These are phyloP conservation scores for Podocnemis expansa DNA, from an alignment of 2,113 vertebrate species.

Conservation along the genomic window DNA sequence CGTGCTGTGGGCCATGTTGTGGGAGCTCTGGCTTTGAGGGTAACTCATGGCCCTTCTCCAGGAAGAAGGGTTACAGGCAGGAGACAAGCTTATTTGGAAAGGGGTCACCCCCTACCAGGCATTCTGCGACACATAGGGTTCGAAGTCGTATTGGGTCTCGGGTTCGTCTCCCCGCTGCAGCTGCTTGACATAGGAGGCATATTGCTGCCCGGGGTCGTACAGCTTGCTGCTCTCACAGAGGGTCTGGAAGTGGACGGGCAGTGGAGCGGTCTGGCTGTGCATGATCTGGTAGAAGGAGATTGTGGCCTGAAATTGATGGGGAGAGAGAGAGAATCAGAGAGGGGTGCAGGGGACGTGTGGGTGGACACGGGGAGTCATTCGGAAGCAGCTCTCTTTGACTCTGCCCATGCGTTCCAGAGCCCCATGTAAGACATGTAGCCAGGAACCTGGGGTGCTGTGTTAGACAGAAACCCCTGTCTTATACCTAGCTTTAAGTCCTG, in stretches of 20 bases:
- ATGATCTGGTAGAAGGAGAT: constrained; percentile 96
- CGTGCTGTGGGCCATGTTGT: background rate
- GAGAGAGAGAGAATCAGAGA: fast-evolving
- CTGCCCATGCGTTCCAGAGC: background rate
- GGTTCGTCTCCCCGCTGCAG: constrained; percentile 88
- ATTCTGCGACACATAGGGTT: constrained; percentile 81
- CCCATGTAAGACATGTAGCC: fast-evolving
- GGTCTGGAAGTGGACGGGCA: constrained; percentile 95
- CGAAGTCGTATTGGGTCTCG: constrained; percentile 84
- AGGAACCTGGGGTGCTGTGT: fast-evolving
- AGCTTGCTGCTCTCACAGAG: constrained; percentile 97
- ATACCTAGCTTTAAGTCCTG: background rate
- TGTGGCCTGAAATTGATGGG: constrained; percentile 79
- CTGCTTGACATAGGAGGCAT: constrained; percentile 87
- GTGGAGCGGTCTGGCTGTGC: constrained; percentile 93
- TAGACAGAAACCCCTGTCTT: background rate
- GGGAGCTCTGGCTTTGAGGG: background rate
- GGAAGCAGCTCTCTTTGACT: background rate
- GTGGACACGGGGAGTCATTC: fast-evolving
- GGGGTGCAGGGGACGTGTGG: background rate
- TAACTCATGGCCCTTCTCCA: fast-evolving
- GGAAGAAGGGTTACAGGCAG: fast-evolving
- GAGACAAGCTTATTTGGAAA: fast-evolving
- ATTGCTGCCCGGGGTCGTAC: constrained; percentile 94
- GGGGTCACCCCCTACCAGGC: constrained; percentile 61